Conservation (phyloP, 2,888 invertebrate genomes). For the Hydriomena furcata region DNA sequence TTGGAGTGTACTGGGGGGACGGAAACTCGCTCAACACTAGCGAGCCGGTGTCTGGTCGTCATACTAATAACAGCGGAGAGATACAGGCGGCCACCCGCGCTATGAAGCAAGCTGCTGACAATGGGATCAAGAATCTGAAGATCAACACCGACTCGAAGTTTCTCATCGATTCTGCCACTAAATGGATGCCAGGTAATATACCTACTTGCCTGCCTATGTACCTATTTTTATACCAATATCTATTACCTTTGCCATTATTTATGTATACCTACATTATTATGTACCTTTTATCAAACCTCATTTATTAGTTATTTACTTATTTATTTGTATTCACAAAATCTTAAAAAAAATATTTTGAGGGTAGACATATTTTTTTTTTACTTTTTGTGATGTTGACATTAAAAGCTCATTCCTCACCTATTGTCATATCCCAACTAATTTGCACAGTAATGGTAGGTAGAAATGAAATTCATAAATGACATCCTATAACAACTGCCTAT, state of each 20-base stretch:
- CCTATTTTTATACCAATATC: too few relatives aligned
- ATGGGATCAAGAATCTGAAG: slow-evolving; percentile 87
- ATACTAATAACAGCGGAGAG: slow-evolving; percentile 98
- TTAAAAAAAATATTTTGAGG: neutral
- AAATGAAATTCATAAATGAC: too few relatives aligned
- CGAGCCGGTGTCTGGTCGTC: slow-evolving; percentile 89
- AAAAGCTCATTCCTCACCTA: too few relatives aligned
- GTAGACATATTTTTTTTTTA: neutral
- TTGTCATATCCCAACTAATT: too few relatives aligned
- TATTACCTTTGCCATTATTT: too few relatives aligned
- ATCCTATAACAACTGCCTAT: too few relatives aligned
- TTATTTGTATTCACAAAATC: neutral
- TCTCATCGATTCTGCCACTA: slow-evolving; percentile 91
- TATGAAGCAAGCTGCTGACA: slow-evolving; percentile 86
- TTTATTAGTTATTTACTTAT: too few relatives aligned
- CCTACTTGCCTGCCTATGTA: too few relatives aligned
- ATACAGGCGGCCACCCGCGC: slow-evolving; percentile 95
- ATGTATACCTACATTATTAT: too few relatives aligned
- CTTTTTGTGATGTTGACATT: too few relatives aligned
- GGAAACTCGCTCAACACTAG: slow-evolving; percentile 90
- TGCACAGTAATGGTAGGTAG: too few relatives aligned
- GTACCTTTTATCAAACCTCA: too few relatives aligned
- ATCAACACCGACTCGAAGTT: slow-evolving; percentile 96
- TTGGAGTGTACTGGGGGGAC: slow-evolving; percentile 96
- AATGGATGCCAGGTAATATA: slow-evolving; percentile 89